Evolutionary conservation across 2,113 vertebrate genomes (phyloP).

Genomic region (Neoarius graeffei): DNA sequence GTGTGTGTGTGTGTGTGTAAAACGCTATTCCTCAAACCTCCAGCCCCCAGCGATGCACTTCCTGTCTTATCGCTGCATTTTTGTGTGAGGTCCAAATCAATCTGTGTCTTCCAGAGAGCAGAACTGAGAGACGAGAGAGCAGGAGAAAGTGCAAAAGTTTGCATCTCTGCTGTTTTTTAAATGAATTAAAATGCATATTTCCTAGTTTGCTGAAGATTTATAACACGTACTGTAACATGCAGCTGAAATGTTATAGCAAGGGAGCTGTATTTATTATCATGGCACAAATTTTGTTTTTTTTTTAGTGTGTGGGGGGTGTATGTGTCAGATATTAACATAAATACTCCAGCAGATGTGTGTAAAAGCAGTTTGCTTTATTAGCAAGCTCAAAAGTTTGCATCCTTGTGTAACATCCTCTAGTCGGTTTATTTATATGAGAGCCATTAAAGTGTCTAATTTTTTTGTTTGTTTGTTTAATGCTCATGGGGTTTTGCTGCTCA

Average conservation of each 20-base stretch:
- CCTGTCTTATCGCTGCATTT: slow-evolving; percentile 45
- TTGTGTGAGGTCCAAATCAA: slow-evolving; percentile 50
- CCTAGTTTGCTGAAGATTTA: not conserved
- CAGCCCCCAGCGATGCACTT: slow-evolving; percentile 41
- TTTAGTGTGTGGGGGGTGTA: not conserved
- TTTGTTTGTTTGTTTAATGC: not conserved
- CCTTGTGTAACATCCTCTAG: not conserved
- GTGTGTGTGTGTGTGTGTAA: slow-evolving; percentile 16
- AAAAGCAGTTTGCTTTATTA: not conserved
- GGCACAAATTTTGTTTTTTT: not conserved
- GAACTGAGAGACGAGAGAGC: not conserved
- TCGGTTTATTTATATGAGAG: not conserved
- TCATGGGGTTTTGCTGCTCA: not conserved
- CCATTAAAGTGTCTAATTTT: not conserved
- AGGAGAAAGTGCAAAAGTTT: slow-evolving; percentile 2
- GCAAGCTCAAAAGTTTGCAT: not conserved
- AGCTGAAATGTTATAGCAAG: not conserved
- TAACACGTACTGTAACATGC: not conserved
- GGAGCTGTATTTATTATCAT: not conserved
- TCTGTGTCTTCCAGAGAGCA: slow-evolving; percentile 28
- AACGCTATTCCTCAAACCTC: slow-evolving; percentile 22
- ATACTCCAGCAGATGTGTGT: not conserved
- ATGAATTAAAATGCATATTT: not conserved
- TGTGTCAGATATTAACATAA: not conserved
- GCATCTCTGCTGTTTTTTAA: not conserved